These are phyloP conservation scores for Cyclina sinensis DNA, from an alignment of 1,140 invertebrate species.

Conservation along the genomic window DNA sequence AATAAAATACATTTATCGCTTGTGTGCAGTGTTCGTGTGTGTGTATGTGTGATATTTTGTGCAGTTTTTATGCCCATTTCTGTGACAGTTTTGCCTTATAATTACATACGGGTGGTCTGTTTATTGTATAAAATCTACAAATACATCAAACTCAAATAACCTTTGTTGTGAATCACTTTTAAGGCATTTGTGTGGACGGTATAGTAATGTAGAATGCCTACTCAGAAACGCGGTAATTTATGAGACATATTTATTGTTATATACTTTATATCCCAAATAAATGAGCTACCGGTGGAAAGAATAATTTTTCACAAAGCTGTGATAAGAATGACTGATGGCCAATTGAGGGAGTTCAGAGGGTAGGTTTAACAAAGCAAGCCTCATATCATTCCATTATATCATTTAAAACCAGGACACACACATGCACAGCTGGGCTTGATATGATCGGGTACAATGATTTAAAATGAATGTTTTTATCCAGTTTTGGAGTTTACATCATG, in stretches of 20 bases:
- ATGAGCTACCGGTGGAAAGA: conserved; percentile 29
- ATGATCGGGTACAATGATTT: no score
- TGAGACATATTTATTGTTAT: conserved; percentile 42
- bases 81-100: not conserved
- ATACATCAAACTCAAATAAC: conserved; percentile 31
- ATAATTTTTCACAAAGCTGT: conserved; percentile 28
- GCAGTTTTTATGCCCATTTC: no score
- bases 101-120: conserved; percentile 15
- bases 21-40: no score
- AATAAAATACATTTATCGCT: no score
- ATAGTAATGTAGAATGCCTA: not conserved
- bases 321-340: conserved; percentile 24
- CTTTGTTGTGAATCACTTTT: conserved; percentile 32
- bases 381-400: conserved; percentile 17
- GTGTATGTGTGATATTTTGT: no score
- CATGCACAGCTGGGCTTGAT: no score
- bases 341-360: not conserved
- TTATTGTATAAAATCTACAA: not conserved
- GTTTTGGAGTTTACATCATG: no score
- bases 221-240: not conserved
- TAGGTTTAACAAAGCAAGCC: not conserved
- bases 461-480: no score
- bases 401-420: conserved; percentile 27
- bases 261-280: conserved; percentile 26
- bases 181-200: not conserved